phyloP scores from a whole-genome alignment of 2,113 vertebrate genomes.

The Syngnathoides biaculeatus region DNA sequence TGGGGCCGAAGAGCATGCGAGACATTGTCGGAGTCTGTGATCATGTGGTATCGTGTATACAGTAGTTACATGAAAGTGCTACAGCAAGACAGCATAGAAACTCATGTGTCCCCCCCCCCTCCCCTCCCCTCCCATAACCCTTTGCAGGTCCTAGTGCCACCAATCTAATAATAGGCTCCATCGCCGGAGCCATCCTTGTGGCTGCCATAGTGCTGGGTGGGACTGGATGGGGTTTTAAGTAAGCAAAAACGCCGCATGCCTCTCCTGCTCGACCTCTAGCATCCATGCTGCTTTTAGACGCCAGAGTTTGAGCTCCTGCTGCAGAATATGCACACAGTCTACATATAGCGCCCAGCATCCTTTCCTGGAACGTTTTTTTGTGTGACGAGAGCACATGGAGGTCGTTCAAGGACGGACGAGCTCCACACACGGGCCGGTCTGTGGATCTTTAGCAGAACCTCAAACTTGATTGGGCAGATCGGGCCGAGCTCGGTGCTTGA shows the following conservation, averaged over 20 bases:
- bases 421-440: constrained; percentile 21
- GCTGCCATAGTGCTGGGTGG: constrained; percentile 99
- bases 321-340: constrained; percentile 61
- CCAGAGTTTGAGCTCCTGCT: constrained; percentile 94
- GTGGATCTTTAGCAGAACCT: constrained; percentile 92
- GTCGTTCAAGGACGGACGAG: not conserved
- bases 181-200: constrained; percentile 99
- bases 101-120: constrained; percentile 85
- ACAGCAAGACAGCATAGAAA: constrained; percentile 71
- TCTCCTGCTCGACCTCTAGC: constrained; percentile 86
- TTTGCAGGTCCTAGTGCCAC: constrained; percentile 99
- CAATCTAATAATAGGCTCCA: constrained; percentile 99
- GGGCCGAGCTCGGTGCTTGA: constrained; percentile 93
- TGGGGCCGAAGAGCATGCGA: constrained; percentile 62
- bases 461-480: constrained; percentile 79
- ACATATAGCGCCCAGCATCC: constrained; percentile 1
- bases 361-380: not conserved
- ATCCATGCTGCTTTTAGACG: constrained; percentile 89
- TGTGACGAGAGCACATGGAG: not conserved
- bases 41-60: constrained; percentile 66
- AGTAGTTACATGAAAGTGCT: constrained; percentile 62
- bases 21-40: constrained; percentile 48
- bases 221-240: constrained; percentile 99
- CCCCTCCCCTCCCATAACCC: constrained; percentile 86
- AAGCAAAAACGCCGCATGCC: constrained; percentile 93